These are phyloP conservation scores for Fulmarus glacialis DNA, from an alignment of 2,113 vertebrate genomes.

Conservation along the genomic window DNA sequence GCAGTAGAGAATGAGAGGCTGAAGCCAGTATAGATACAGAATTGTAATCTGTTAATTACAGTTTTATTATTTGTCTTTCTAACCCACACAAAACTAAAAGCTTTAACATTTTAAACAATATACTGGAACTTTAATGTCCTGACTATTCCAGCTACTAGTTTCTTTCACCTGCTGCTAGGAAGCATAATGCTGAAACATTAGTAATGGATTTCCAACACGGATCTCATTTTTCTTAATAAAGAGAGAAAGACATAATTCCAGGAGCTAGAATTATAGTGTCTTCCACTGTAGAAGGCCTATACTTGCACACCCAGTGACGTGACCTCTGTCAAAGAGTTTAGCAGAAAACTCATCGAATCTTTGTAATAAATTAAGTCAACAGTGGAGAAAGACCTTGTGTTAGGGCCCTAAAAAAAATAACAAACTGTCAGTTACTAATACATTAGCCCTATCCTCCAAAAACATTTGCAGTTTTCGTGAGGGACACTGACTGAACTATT, in stretches of 20 bases:
- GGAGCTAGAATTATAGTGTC: not conserved
- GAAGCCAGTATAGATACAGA: not conserved
- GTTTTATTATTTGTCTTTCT: not conserved
- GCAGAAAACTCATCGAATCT: not conserved
- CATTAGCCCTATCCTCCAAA: not conserved
- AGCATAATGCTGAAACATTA: not conserved
- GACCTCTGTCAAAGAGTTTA: not conserved
- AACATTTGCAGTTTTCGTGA: not conserved
- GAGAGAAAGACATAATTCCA: not conserved
- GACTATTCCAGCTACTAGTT: not conserved
- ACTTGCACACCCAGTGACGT: not conserved
- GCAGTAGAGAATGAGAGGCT: not conserved
- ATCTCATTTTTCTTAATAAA: not conserved
- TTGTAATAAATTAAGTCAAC: not conserved
- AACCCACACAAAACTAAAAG: not conserved
- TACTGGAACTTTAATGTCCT: not conserved
- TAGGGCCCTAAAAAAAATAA: not conserved
- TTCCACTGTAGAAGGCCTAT: not conserved
- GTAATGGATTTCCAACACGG: not conserved
- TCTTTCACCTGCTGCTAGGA: not conserved
- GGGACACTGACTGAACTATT: not conserved
- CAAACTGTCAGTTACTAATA: not conserved
- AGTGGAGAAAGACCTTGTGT: not conserved
- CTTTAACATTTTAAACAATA: not conserved
- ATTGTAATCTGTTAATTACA: not conserved